A percentile compares a stretch with the other conserved stretches of the same genome.
These are phyloP conservation scores for Drosophila dives DNA, from an alignment of 2,888 invertebrate genomes.

Conservation along the genomic window DNA sequence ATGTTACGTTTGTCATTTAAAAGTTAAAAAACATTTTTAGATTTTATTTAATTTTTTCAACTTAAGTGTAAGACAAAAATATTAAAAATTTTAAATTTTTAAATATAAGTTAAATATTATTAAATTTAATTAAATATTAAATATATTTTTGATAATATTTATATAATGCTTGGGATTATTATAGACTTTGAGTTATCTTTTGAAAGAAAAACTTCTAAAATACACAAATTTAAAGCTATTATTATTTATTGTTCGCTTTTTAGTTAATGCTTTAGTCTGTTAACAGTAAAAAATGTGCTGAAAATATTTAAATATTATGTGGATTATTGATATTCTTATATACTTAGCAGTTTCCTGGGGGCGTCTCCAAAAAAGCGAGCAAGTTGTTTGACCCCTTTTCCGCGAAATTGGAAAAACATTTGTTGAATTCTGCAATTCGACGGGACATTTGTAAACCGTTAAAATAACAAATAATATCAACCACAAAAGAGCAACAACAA, in stretches of 20 bases:
- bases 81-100: background rate
- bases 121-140: background rate
- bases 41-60: background rate
- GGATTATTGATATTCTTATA: too few relatives aligned
- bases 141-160: background rate
- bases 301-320: too few relatives aligned
- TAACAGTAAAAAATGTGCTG: too few relatives aligned
- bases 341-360: background rate
- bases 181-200: too few relatives aligned
- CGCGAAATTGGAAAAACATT: background rate
- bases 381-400: background rate
- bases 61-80: background rate
- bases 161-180: background rate
- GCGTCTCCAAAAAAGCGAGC: background rate
- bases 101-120: background rate
- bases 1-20: background rate
- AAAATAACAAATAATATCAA: conserved; percentile 15
- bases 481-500: conserved; percentile 1
- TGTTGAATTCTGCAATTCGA: conserved; percentile 41
- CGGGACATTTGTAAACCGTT: conserved; percentile 54
- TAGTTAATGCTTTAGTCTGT: too few relatives aligned
- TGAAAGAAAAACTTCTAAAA: too few relatives aligned
- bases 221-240: too few relatives aligned
- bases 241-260: too few relatives aligned
- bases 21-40: too few relatives aligned